Base-by-base conservation (phyloP, 2,113 vertebrate species). In the Penelope pileata region DNA sequence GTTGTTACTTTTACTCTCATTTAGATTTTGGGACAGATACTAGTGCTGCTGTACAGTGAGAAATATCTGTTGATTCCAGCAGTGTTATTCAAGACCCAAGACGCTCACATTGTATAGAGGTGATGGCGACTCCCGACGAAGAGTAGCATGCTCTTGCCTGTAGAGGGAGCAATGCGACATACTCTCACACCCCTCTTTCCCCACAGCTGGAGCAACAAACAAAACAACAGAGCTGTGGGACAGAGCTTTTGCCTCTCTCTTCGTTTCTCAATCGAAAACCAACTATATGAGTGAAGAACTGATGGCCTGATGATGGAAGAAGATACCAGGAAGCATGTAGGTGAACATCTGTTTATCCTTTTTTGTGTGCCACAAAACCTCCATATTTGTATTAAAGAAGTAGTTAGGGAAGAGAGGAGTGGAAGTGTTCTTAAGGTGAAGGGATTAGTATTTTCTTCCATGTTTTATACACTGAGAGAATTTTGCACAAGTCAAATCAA, bases 131-230 rank as follows among this genome's bases (percentile, higher is more conserved):
- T 72, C 53, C 45, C 2, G 2, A 38, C 8, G 32, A 19, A 59
- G 77, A 77, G 32, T 29, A n/a, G 45, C 69, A 0, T 3, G 60
- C 86, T 92, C 63, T n/a, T 66, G 93, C 91, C 93, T 95, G 84
- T 87, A 94, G 89, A 79, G 83, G 93, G 95, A 91, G 90, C 69
- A n/a, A 30, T 10, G 6, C 82, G 87, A 91, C 45, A 18, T 1
- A 0, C 29, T 59, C 29, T 42, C 50, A 4, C 29, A 10, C n/a
- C 7, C 32, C 85, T 60, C 77, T 53, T 78, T 72, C 78, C 63
- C 54, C 84, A 79, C n/a, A 69, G 6, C 27, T 59, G 45, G 6
- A 78, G 34, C n/a, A 58, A 34, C 27, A 29, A 63, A 66, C 6
- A 48, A 32, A 21, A 7, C 5, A 5, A 47, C 24, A 42, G 23